Percentiles rank a stretch among this genome's conserved stretches.
phyloP scores from a whole-genome alignment of 2,797 vertebrate species.

The Leucoraja ocellata region DNA sequence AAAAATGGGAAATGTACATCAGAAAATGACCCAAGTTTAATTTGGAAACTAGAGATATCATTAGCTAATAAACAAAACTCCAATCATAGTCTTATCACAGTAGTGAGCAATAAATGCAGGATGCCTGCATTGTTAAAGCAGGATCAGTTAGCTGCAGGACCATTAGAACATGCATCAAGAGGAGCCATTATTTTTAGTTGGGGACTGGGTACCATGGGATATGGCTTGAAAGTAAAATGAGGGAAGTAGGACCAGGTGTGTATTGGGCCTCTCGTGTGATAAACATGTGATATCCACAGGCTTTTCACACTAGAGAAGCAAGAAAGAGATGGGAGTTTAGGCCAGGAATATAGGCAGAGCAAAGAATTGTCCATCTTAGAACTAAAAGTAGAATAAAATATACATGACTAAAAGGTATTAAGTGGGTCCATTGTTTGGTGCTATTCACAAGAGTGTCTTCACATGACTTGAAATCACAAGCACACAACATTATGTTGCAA shows the following conservation, averaged over 20 bases:
- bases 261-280: not conserved
- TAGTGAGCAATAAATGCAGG: not conserved
- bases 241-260: not conserved
- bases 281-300: not conserved
- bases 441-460: not conserved
- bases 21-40: not conserved
- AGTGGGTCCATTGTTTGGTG: not conserved
- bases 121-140: not conserved
- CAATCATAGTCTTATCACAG: not conserved
- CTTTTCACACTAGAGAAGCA: not conserved
- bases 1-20: not conserved
- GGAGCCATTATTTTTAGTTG: not conserved
- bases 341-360: not conserved
- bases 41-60: not conserved
- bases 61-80: not conserved
- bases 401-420: too few relatives aligned
- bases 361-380: not conserved
- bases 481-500: not conserved
- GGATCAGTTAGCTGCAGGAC: not conserved
- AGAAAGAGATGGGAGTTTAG: not conserved
- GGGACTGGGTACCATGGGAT: too few relatives aligned
- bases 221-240: not conserved
- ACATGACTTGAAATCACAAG: not conserved
- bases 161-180: not conserved
- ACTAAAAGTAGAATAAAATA: not conserved